phyloP scores from a whole-genome alignment of 2,888 invertebrate genomes.

The Drosophila pegasa region DNA sequence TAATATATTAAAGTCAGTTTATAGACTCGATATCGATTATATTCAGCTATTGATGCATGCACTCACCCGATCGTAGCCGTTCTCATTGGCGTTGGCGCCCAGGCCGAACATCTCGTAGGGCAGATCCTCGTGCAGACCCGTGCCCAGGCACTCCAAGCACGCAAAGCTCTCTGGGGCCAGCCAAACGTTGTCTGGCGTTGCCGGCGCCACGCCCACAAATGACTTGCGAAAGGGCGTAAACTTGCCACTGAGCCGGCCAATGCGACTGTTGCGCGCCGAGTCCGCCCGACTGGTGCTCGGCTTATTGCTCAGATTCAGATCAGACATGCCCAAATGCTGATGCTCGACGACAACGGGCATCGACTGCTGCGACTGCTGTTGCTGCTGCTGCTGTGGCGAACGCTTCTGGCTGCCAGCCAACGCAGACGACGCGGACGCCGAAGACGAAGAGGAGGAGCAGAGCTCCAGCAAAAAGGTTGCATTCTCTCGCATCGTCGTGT shows the following conservation, averaged over 20 bases:
- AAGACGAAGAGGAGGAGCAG: conserved; percentile 85
- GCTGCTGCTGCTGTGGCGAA: conserved; percentile 78
- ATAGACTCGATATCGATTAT: too few species aligned
- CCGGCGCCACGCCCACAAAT: conserved; percentile 74
- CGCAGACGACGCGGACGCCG: conserved; percentile 76
- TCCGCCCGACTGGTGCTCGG: conserved; percentile 84
- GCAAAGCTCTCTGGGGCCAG: conserved; percentile 84
- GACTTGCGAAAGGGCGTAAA: conserved; percentile 80
- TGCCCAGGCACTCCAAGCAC: conserved; percentile 84
- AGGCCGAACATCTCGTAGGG: conserved; percentile 85
- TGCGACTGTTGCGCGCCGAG: conserved; percentile 81
- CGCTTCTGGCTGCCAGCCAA: conserved; percentile 60
- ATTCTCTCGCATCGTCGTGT: conserved; percentile 93
- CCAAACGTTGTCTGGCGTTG: conserved; percentile 84
- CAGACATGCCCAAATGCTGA: conserved; percentile 79
- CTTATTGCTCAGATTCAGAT: conserved; percentile 81
- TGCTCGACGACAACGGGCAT: conserved; percentile 84
- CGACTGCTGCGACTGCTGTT: conserved; percentile 29
- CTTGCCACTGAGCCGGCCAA: conserved; percentile 77
- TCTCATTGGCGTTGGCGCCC: conserved; percentile 80
- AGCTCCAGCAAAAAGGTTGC: conserved; percentile 96
- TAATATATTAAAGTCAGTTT: too few species aligned
- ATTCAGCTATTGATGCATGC: neutral
- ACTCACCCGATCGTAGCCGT: conserved; percentile 83
- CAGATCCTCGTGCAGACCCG: conserved; percentile 82